phyloP scores from a whole-genome alignment of 2,888 invertebrate species.

The Miltochrista miniata region DNA sequence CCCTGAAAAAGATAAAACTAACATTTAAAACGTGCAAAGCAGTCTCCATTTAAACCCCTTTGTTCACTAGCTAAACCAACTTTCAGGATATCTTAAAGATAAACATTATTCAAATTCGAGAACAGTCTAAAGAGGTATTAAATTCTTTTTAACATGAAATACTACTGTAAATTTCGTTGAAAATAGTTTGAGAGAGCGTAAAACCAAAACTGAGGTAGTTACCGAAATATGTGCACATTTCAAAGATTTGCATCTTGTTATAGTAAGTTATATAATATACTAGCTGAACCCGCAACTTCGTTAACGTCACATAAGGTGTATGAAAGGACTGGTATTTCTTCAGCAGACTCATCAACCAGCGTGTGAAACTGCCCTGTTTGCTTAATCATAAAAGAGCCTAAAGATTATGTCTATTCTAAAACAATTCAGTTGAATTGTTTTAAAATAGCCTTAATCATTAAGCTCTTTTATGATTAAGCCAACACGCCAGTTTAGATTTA shows the following conservation, averaged over 20 bases:
- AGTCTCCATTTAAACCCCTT: conserved; percentile 31
- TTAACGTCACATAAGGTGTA: too few species aligned
- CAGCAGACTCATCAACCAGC: too few species aligned
- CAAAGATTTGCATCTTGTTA: background rate
- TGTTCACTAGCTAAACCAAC: conserved; percentile 45
- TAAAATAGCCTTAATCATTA: too few species aligned
- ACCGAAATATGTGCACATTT: conserved; percentile 8
- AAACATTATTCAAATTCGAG: conserved; percentile 53
- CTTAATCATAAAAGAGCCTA: too few species aligned
- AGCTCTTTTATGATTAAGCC: too few species aligned
- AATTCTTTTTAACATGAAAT: conserved; percentile 44
- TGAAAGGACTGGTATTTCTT: too few species aligned
- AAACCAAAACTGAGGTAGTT: conserved; percentile 2
- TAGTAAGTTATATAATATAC: background rate
- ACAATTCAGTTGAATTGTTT: too few species aligned
- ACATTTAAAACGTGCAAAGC: background rate
- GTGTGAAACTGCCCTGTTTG: too few species aligned
- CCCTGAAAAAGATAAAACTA: too few species aligned
- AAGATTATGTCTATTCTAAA: too few species aligned
- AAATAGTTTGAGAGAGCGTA: conserved; percentile 10
- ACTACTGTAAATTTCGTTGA: conserved; percentile 21
- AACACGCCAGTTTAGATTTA: too few species aligned
- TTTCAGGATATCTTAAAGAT: conserved; percentile 48
- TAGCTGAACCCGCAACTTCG: too few species aligned
- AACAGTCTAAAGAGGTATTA: conserved; percentile 41